Evolutionary conservation across 1,140 invertebrate species (phyloP).

Genomic region (Diorhabda sublineata): DNA sequence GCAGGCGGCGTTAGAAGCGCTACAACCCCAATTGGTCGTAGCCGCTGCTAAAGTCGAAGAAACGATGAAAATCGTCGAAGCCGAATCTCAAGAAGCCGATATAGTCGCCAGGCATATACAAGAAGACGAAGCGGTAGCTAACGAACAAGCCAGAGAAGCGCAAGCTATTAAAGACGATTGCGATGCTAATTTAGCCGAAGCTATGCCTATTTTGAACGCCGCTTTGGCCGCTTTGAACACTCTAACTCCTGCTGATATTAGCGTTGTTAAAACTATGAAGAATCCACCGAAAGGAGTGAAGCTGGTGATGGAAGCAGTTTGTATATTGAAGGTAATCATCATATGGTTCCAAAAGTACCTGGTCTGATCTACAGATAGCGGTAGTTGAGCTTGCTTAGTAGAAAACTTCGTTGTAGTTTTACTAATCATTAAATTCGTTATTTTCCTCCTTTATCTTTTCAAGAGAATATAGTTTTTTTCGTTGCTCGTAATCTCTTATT

Average conservation of each 20-base stretch:
- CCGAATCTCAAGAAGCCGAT: slow-evolving; percentile 79
- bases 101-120: slow-evolving; percentile 57
- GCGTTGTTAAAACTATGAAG: slow-evolving; percentile 96
- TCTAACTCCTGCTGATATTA: slow-evolving; percentile 87
- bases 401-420: too few species aligned
- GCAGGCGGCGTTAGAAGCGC: slow-evolving; percentile 75
- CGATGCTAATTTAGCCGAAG: slow-evolving; percentile 88
- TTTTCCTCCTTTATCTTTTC: too few species aligned
- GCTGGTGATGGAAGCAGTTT: slow-evolving; percentile 94
- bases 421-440: too few species aligned
- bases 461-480: too few species aligned
- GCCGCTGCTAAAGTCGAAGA: slow-evolving; percentile 80
- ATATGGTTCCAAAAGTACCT: neutral
- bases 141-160: slow-evolving; percentile 65
- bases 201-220: slow-evolving; percentile 87
- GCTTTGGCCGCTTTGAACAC: slow-evolving; percentile 88
- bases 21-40: slow-evolving; percentile 84
- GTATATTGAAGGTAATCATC: slow-evolving; percentile 76
- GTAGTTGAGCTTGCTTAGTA: neutral
- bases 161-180: slow-evolving; percentile 93
- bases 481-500: too few species aligned
- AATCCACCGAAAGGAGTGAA: slow-evolving; percentile 91
- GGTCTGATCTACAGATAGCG: neutral
- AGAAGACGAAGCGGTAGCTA: slow-evolving; percentile 55
- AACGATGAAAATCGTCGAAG: slow-evolving; percentile 73